Evolutionary conservation across 2,888 invertebrate genomes (phyloP), one percentile per base, ranked within the genome.

Genomic region (Caenorhabditis drosophilae): DNA sequence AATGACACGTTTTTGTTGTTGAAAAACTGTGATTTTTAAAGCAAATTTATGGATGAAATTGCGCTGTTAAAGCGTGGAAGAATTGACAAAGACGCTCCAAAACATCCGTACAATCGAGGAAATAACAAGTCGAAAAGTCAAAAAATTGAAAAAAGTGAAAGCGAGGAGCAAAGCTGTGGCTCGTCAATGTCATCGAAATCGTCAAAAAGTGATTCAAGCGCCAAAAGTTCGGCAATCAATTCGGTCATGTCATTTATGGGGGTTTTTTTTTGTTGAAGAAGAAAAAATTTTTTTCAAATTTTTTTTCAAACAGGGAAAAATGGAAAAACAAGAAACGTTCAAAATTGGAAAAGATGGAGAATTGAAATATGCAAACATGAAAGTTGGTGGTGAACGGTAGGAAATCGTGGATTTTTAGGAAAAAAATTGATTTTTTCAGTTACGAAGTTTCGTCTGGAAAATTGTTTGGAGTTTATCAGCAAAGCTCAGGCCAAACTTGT

Each of bases 41-140:
- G 38, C 47, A 55, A 58, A 38, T 64, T 45, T 36, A 38, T 64
- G 50, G 63, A 64, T 36, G 63, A 64, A 25, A 64, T 64, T 42
- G 63, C 63, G 16, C 47, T 58, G 34, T 50, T 64, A 38, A 64
- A 64, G 50, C 49, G 58, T 16, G 54, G 58, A 9, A 44, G 31
- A 31, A 64, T 64, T 34, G 50, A 53, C 27, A 53, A 46, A 18
- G 58, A 58, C 22, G 58, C 63, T 27, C 63, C 63, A 18, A 64
- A 55, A 16, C 57, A 64, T 44, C 58, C 63, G 18, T 64, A 64
- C 47, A 50, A 57, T 27, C 56, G 62, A 11, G 16, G n/a, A n/a
- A n/a, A n/a, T n/a, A n/a, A n/a, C n/a, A n/a, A n/a, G n/a, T n/a
- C n/a, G 31, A 31, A 38, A 40, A n/a, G 4, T 6, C 18, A 4